Evolutionary conservation across 2,113 vertebrate species (phyloP), one percentile per base, ranked within the genome.

Genomic region (Thunnus thynnus): DNA sequence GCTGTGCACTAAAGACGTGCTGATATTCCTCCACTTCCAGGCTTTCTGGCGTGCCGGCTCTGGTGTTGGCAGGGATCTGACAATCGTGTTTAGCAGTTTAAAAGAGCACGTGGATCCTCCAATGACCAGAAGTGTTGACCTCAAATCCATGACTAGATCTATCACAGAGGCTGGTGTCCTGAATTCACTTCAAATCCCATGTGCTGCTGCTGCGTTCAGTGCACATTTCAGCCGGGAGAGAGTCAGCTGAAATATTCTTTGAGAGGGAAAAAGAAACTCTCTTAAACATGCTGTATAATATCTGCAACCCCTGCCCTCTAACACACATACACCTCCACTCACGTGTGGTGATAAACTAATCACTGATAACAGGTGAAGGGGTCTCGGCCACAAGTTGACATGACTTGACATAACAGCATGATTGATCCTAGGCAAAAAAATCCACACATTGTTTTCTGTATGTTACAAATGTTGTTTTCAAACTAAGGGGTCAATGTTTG

Each of bases 1-100:
- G 58, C 76, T 84, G 82, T 84, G 76, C 65, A 32, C 44, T 1
- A 84, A 18, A 69, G 82, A 84, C 0, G 65, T 84, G 64, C 46
- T 27, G 71, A 70, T 80, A 3, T 84, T 84, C 30, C 76, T 84
- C 76, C 82, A 80, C 71, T 12, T 84, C 82, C 82, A 84, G 44
- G 48, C 7, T 46, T 79, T 84, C 8, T 64, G n/a, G 16, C 0
- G 17, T 0, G 57, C 58, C 2, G 11, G 4, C 58, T 22, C 76
- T 5, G 76, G 76, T 30, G 50, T 52, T 2, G 76, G 76, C 18
- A 70, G 70, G 13, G 70, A 47, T 65, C 71, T 52, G 10, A 79
- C 4, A 3, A 64, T 12, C 0, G 57, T 5, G 52, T 79, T 80
- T 18, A 80, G 46, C 65, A 84, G 64, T 75, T 75, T 84, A 52